Base-by-base conservation (phyloP, 2,888 invertebrate genomes). In the Aporophyla nigra region DNA sequence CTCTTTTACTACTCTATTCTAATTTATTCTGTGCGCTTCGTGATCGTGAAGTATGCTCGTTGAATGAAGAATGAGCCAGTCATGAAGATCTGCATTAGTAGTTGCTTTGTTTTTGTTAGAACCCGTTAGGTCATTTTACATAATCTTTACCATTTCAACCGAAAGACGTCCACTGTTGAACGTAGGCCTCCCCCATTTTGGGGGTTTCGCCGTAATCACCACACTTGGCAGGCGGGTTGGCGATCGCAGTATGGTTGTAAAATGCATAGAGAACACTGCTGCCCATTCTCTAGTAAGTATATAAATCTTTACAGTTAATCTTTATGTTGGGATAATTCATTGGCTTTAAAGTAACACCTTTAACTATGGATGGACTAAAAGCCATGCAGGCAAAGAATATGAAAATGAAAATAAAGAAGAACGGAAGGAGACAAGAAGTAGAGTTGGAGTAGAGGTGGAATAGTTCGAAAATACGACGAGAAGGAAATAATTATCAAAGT, bases 1-100 rank as follows among this genome's bases (percentile, higher is more conserved):
- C 87, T 87, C 88, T 83, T 88, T 88, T 82, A 77, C 81, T 77
- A 88, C 86, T 78, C 84, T 86, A 86, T 80, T 86, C 82, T 88
- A 87, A 87, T 88, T 75, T 87, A 87, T 87, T 81, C 86, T 61
- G 76, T 54, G 70, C 68, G 71, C 63, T 71, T 81, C 88, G 88
- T 84, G 87, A 86, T 78, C 76, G 81, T 70, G 71, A 63, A 72
- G 76, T 84, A 76, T 78, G 83, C 78, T 53, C 40, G 56, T 43
- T 59, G 87, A 84, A 83, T 88, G 75, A 72, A 61, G 65, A 82
- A 82, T 76, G 54, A 73, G 78, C 27, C 61, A 46, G 80, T 78
- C 74, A 83, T 76, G 82, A 78, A 74, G 46, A 82, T 84, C 86
- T 82, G 70, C 69, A 78, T 74, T 80, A 67, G 80, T n/a, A 54